Evolutionary conservation across 2,113 vertebrate species (phyloP).

Genomic region (Festucalex cinctus): DNA sequence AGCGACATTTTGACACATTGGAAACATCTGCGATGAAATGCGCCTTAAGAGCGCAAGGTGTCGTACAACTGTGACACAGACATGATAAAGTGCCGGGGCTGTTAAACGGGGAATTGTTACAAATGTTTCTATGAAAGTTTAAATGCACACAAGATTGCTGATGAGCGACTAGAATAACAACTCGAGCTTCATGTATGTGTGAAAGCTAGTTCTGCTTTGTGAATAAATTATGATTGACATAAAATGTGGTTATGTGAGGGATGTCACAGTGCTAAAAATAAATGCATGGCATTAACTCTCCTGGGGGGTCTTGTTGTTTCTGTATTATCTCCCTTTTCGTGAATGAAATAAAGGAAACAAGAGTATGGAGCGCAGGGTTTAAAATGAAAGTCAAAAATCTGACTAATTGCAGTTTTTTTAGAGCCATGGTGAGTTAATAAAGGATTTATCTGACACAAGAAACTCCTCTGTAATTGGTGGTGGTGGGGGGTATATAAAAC

Average conservation of each 20-base stretch:
- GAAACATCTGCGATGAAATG: slow-evolving; percentile 25
- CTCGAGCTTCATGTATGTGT: slow-evolving; percentile 41
- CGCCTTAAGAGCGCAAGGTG: slow-evolving; percentile 25
- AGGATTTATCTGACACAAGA: neutral
- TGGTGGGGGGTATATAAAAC: neutral
- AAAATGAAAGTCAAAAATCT: neutral
- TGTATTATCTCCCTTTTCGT: slow-evolving; percentile 14
- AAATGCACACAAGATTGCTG: slow-evolving; percentile 39
- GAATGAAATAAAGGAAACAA: neutral
- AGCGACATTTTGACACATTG: slow-evolving; percentile 36
- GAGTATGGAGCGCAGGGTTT: too few species aligned
- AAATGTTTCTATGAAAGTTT: slow-evolving; percentile 24
- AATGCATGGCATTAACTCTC: slow-evolving; percentile 62
- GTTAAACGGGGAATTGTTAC: slow-evolving; percentile 21
- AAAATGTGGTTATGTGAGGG: slow-evolving; percentile 30
- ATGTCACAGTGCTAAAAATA: slow-evolving; percentile 61
- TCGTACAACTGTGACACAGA: slow-evolving; percentile 15
- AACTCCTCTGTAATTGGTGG: neutral
- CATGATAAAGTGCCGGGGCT: slow-evolving; percentile 11
- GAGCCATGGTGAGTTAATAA: neutral
- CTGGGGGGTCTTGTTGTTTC: slow-evolving; percentile 7
- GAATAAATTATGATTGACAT: slow-evolving; percentile 40
- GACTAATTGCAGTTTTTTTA: neutral
- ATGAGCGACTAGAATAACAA: slow-evolving; percentile 36
- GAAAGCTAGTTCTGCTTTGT: slow-evolving; percentile 20